A percentile compares a stretch with the other conserved stretches of the same genome.
Evolutionary conservation across 1,140 invertebrate genomes (phyloP).

Genomic region (Ostrea edulis): DNA sequence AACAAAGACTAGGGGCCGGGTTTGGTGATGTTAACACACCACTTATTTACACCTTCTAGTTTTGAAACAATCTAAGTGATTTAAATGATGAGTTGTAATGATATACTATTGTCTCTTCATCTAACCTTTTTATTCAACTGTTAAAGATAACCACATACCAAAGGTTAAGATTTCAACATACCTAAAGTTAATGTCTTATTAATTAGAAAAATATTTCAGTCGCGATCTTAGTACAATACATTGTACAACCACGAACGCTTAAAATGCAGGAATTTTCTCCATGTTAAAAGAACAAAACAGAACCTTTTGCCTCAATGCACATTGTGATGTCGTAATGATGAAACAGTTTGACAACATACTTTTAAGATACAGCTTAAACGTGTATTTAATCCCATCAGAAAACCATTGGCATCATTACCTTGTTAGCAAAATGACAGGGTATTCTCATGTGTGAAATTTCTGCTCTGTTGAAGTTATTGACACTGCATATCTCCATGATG

Average conservation of each 20-base stretch:
- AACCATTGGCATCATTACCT: conserved; percentile 28
- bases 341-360: conserved; percentile 15
- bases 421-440: conserved; percentile 34
- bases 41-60: conserved; percentile 20
- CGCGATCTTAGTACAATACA: too few relatives aligned
- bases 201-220: neutral
- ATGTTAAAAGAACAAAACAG: neutral
- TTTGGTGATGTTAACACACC: neutral
- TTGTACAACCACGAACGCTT: too few relatives aligned
- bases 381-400: conserved; percentile 6
- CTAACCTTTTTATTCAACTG: conserved; percentile 9
- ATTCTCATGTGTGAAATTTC: conserved; percentile 9
- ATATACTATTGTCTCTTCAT: neutral
- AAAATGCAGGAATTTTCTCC: neutral
- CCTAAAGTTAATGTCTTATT: neutral
- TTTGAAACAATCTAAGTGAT: conserved; percentile 26
- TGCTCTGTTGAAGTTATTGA: conserved; percentile 26
- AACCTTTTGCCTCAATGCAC: conserved; percentile 9
- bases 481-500: conserved; percentile 12
- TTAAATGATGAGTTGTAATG: conserved; percentile 15
- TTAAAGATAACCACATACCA: conserved; percentile 10
- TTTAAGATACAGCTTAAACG: neutral
- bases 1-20: neutral
- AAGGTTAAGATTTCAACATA: conserved; percentile 23
- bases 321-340: conserved; percentile 27